phyloP scores from a whole-genome alignment of 1,140 invertebrate genomes.

The Nasonia longicornis region DNA sequence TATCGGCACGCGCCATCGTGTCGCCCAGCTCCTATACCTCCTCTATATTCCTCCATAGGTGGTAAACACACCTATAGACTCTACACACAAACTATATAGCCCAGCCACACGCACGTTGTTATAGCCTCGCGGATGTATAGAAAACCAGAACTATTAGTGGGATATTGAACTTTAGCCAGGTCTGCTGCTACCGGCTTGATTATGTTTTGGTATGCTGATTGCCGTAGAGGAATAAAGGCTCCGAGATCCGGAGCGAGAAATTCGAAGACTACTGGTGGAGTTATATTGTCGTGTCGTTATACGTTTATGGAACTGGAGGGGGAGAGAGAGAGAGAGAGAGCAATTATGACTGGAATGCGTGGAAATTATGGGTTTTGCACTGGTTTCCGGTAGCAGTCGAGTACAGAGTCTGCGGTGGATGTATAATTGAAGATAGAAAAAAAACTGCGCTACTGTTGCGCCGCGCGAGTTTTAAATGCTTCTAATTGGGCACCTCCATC shows the following conservation, averaged over 20 bases:
- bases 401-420: too few relatives aligned
- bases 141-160: conserved; percentile 23
- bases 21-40: not conserved
- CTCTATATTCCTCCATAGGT: not conserved
- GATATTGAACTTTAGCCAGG: conserved; percentile 8
- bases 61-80: too few relatives aligned
- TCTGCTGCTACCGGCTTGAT: not conserved
- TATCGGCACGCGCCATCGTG: not conserved
- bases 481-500: too few relatives aligned
- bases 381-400: too few relatives aligned
- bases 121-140: not conserved
- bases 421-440: too few relatives aligned
- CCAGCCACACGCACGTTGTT: not conserved
- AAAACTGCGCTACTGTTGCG: too few relatives aligned
- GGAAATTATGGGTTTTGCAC: not conserved
- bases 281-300: not conserved
- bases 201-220: not conserved
- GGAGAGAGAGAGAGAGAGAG: too few relatives aligned
- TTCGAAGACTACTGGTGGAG: not conserved
- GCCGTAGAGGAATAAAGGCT: not conserved
- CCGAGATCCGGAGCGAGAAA: not conserved
- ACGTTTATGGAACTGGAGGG: not conserved
- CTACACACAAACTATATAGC: not conserved
- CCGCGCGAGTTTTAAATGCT: too few relatives aligned
- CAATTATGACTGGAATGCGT: not conserved